These are phyloP conservation scores for Megamerina dolium DNA, from an alignment of 2,888 invertebrate species.

Conservation along the genomic window DNA sequence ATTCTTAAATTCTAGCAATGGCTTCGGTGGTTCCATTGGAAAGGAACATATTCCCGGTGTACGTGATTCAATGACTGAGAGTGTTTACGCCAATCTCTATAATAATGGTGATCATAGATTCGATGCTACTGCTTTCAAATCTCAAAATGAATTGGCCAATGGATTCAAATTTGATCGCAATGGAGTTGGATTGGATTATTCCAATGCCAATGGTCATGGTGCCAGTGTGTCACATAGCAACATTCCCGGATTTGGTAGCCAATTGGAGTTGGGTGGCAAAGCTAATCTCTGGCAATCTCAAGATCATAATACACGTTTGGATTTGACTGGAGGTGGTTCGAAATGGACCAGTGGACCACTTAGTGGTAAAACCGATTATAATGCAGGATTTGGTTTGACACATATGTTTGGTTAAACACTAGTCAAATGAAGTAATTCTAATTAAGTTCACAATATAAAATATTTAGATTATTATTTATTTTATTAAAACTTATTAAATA, in stretches of 20 bases:
- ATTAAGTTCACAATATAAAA: no score
- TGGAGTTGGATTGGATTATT: slow-evolving; percentile 35
- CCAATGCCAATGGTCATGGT: slow-evolving; percentile 33
- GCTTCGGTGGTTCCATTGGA: slow-evolving; percentile 19
- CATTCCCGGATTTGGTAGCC: slow-evolving; percentile 34
- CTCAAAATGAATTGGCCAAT: slow-evolving; percentile 37
- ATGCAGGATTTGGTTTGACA: slow-evolving; percentile 30
- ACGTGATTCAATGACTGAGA: slow-evolving; percentile 21
- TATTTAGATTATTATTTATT: no score
- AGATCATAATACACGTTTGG: slow-evolving; percentile 30
- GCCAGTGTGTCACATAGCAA: slow-evolving; percentile 30
- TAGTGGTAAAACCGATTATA: slow-evolving; percentile 23
- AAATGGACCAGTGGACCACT: slow-evolving; percentile 30
- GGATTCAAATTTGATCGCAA: slow-evolving; percentile 38
- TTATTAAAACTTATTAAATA: no score
- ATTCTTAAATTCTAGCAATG: slow-evolving; percentile 17
- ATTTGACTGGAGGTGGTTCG: slow-evolving; percentile 28
- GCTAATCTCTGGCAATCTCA: slow-evolving; percentile 31
- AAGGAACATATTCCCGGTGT: slow-evolving; percentile 23
- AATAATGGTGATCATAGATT: slow-evolving; percentile 31
- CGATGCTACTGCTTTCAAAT: slow-evolving; percentile 33
- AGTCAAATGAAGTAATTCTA: no score
- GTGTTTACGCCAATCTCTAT: slow-evolving; percentile 24
- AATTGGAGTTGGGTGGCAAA: slow-evolving; percentile 28
- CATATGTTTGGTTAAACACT: slow-evolving; percentile 31